phyloP scores from a whole-genome alignment of 2,888 invertebrate genomes.

The Scaeva pyrastri region DNA sequence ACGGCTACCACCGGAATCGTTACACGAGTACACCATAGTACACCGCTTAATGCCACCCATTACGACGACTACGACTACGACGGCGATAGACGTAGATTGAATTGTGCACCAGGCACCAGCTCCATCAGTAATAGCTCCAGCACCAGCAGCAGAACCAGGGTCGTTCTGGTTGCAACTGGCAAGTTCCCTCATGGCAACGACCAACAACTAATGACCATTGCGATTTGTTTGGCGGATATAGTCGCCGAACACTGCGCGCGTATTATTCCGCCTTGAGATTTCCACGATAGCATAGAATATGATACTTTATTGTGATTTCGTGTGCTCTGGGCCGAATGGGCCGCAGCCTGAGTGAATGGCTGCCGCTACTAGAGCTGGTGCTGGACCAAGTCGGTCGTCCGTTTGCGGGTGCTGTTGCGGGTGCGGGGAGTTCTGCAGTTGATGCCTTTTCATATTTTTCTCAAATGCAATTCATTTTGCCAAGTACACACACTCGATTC shows the following conservation, averaged over 20 bases:
- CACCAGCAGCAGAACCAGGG: not conserved
- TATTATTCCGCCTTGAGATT: slow-evolving; percentile 66
- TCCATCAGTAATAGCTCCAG: too few species aligned
- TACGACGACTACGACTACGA: slow-evolving; percentile 59
- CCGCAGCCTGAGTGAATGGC: slow-evolving; percentile 39
- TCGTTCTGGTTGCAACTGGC: slow-evolving; percentile 46
- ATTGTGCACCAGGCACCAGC: slow-evolving; percentile 62
- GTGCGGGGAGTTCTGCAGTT: not conserved
- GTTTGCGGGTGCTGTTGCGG: too few species aligned
- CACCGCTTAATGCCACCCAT: slow-evolving; percentile 76
- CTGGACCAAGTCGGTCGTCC: slow-evolving; percentile 44
- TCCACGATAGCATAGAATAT: slow-evolving; percentile 68
- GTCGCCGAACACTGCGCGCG: slow-evolving; percentile 69
- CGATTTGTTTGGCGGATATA: slow-evolving; percentile 73
- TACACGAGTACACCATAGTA: slow-evolving; percentile 75
- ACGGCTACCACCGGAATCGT: slow-evolving; percentile 73
- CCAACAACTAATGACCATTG: slow-evolving; percentile 74
- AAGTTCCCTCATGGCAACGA: slow-evolving; percentile 43
- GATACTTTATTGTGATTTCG: slow-evolving; percentile 76
- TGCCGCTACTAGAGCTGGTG: not conserved
- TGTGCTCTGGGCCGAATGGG: slow-evolving; percentile 54
- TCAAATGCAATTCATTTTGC: slow-evolving; percentile 53
- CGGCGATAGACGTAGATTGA: slow-evolving; percentile 74
- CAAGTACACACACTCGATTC: slow-evolving; percentile 59
- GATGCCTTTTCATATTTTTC: slow-evolving; percentile 67